Evolutionary conservation across 2,888 invertebrate species (phyloP).

Genomic region (Periphyllus acericola): DNA sequence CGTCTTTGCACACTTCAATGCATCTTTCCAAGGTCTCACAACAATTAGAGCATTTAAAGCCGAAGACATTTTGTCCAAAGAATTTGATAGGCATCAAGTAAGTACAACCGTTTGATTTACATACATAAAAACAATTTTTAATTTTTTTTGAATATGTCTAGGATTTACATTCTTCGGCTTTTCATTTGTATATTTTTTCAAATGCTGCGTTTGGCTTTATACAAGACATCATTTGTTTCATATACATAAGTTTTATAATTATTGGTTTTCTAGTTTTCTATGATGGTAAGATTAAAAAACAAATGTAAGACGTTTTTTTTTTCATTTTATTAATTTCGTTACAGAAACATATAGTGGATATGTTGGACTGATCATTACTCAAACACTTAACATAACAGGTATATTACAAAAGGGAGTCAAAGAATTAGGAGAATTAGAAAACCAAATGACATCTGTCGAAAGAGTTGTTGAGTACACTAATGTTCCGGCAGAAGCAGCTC

Average conservation of each 20-base stretch:
- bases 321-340: not conserved
- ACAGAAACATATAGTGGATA: slow-evolving; percentile 40
- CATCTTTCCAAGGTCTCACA: slow-evolving; percentile 87
- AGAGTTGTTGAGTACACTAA: slow-evolving; percentile 55
- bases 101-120: slow-evolving; percentile 57
- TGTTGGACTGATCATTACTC: slow-evolving; percentile 59
- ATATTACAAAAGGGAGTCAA: slow-evolving; percentile 51
- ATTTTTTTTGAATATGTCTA: not conserved
- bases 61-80: slow-evolving; percentile 79
- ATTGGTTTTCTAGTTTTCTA: slow-evolving; percentile 31
- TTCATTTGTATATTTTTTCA: slow-evolving; percentile 57
- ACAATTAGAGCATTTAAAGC: slow-evolving; percentile 91
- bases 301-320: too few species aligned
- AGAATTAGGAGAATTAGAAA: slow-evolving; percentile 56
- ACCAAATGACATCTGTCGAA: slow-evolving; percentile 62
- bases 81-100: slow-evolving; percentile 82
- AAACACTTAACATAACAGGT: slow-evolving; percentile 24
- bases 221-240: slow-evolving; percentile 55
- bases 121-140: not conserved
- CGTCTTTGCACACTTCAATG: slow-evolving; percentile 90
- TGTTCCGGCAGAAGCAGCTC: slow-evolving; percentile 60
- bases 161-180: slow-evolving; percentile 62
- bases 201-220: slow-evolving; percentile 46
- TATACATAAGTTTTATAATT: slow-evolving; percentile 38
- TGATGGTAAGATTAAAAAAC: not conserved